Evolutionary conservation across 1,140 invertebrate genomes (phyloP).

Genomic region (Coenobita brevimanus): DNA sequence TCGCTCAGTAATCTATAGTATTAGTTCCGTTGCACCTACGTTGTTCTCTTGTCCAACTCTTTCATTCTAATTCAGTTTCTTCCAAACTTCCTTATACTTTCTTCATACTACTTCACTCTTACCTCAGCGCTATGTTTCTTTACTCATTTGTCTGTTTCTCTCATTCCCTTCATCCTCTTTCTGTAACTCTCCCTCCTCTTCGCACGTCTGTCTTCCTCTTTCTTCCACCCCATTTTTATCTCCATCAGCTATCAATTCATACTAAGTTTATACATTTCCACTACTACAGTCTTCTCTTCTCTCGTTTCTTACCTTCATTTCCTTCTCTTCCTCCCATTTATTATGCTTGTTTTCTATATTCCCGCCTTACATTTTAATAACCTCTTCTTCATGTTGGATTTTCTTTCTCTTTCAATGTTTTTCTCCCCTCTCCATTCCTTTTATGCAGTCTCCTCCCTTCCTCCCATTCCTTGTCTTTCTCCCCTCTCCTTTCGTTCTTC

Average conservation of each 20-base stretch:
- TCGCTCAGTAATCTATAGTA: too few relatives aligned
- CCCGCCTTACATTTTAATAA: not conserved
- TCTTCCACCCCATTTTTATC: not conserved
- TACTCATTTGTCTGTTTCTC: too few relatives aligned
- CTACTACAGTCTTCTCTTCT: not conserved
- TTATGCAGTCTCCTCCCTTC: not conserved
- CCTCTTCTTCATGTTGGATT: not conserved
- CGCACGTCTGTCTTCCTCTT: not conserved
- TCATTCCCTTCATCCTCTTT: not conserved
- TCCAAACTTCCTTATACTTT: too few relatives aligned
- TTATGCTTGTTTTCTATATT: not conserved
- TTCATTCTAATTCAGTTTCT: too few relatives aligned
- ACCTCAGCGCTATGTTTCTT: too few relatives aligned
- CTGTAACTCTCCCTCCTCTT: not conserved
- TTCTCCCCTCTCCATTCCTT: not conserved
- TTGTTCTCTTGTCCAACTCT: too few relatives aligned
- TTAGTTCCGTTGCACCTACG: too few relatives aligned
- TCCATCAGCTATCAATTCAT: not conserved
- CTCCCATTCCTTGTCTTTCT: not conserved
- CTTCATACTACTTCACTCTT: too few relatives aligned
- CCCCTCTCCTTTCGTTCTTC: not conserved
- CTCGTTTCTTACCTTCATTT: not conserved
- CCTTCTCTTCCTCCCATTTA: not conserved
- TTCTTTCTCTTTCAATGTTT: not conserved
- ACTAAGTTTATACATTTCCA: not conserved